phyloP scores from a whole-genome alignment of 2,797 vertebrate genomes.

The Lepilemur ruficaudatus region DNA sequence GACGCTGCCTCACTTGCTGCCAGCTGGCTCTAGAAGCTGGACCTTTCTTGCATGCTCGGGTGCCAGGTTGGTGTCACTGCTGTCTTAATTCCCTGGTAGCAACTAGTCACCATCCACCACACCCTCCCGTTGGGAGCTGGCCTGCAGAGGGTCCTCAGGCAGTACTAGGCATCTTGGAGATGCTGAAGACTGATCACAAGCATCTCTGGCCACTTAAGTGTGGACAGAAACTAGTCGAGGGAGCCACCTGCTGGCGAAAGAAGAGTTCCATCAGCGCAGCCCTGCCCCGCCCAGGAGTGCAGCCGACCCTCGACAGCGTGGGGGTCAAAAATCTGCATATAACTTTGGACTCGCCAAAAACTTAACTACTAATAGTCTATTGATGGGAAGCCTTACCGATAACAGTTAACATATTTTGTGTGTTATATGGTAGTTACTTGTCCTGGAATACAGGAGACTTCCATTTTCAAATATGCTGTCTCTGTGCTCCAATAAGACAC shows the following conservation, averaged over 20 bases:
- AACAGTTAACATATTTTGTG: not conserved
- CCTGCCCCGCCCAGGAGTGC: too few relatives aligned
- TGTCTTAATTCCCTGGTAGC: not conserved
- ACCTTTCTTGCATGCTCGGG: not conserved
- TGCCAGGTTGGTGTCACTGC: not conserved
- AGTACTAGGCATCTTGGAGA: not conserved
- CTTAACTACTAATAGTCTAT: not conserved
- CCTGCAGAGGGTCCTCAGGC: not conserved
- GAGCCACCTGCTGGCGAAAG: constrained; percentile 55
- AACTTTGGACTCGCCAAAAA: not conserved
- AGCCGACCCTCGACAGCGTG: not conserved
- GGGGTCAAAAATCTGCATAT: not conserved
- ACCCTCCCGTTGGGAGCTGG: not conserved
- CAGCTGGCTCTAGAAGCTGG: not conserved
- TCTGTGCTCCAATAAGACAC: not conserved
- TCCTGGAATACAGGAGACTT: not conserved
- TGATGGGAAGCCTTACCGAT: not conserved
- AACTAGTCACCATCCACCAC: not conserved
- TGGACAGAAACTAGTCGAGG: not conserved
- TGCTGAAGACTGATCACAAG: not conserved
- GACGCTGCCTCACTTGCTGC: not conserved
- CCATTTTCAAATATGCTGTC: not conserved
- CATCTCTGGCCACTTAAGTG: not conserved
- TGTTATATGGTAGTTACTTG: not conserved
- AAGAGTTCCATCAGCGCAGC: not conserved